Base-by-base conservation (phyloP, 2,797 vertebrate genomes). In the Malacoctenus gilli region DNA sequence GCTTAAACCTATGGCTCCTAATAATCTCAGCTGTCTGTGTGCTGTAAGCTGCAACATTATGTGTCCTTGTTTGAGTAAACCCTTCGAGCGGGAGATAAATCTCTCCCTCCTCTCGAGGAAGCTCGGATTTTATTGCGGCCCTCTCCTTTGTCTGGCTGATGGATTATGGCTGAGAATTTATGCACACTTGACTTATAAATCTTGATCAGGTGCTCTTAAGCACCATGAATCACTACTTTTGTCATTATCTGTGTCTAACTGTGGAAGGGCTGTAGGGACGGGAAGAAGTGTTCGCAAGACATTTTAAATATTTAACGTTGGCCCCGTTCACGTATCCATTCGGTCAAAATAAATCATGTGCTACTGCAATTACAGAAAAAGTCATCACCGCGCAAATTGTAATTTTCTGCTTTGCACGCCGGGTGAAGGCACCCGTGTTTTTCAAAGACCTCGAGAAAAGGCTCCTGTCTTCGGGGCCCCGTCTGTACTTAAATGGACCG, bases 151-250 rank as follows among this genome's bases (percentile, higher is more conserved):
- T 84, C 78, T 80, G 61, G 19, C 68, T 83, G 85, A 86, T 80
- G 76, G 81, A 87, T 86, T 83, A 78, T 52, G 55, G 63, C 28
- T 16, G 54, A 75, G 55, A 70, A 82, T 86, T 80, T 84, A 89
- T 84, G 81, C 77, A 68, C 75, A 68, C 80, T 69, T 64, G 52
- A 72, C 68, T 77, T 80, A 84, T 85, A 82, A 86, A 86, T 86
- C 81, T 82, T 69, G 75, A 83, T 84, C 67, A 63, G 61, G 57
- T 36, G 5, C 72, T 80, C 68, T 83, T 79, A 67, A 77, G 70
- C 61, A 70, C 68, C 69, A 80, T 76, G 67, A 84, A 79, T 86
- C 82, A 83, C 61, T 48, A 58, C 72, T 68, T 70, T 44, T 8
- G 10, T 56, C 46, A 38, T 74, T 74, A 67, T 80, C 58, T 58